Base-by-base conservation (phyloP, 1,140 invertebrate species). In the Platorchestia sp. region DNA sequence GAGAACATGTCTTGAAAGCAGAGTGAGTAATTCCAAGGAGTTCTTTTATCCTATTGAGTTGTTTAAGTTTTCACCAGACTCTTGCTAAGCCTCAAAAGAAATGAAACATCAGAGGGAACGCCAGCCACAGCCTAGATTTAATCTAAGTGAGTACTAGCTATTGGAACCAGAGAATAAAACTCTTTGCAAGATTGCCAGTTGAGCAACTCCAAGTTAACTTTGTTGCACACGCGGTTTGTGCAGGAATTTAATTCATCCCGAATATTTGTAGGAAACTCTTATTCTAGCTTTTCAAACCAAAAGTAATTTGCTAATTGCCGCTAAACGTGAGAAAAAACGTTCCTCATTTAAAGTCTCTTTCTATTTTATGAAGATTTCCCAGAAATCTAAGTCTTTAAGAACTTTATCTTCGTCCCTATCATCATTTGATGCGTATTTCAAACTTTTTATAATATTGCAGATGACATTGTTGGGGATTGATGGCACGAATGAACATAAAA, bases 141-240 rank as follows among this genome's bases (percentile, higher is more conserved):
- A 90, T 90, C 87, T 90, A 90, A 90, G 87, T 90, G 87, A 90
- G 87, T 90, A 45, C 87, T 90, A 45, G 44, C 87, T 90, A 90
- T 90, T 90, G 87, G 41, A 90, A 90, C 41, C 44, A 90, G 44
- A 90, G 87, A 45, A 90, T 90, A 90, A 90, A 90, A 90, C 87
- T 90, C 87, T 90, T 90, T 90, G 87, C 87, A 45, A 90, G 44
- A 90, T 90, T 90, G 87, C 41, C 87, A 90, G 44, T 44, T 90
- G 87, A 90, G 44, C 87, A 90, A 90, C 87, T 90, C 42, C 87
- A 90, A 90, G 59, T 75, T 75, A 75, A 75, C 59, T 90, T 90
- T 27, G 41, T 42, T 90, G 41, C 87, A 43, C 87, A 42, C 87
- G 87, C 87, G 41, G 5, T 90, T 16, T 41, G 87, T 44, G 44